phyloP scores from a whole-genome alignment of 2,888 invertebrate genomes.

The Epicampocera succincta region DNA sequence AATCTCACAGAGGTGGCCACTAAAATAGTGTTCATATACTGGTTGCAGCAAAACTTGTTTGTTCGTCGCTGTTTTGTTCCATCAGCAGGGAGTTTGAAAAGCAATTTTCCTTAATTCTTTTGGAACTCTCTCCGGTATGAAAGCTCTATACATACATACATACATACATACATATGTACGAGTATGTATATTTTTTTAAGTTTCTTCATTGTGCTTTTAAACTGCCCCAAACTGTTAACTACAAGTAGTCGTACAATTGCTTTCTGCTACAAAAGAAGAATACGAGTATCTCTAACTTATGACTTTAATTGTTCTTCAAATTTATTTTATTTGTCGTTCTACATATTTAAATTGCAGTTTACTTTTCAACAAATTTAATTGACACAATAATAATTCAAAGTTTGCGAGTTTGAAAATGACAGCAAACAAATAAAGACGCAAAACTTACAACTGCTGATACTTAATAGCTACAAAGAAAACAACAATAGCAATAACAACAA shows the following conservation, averaged over 20 bases:
- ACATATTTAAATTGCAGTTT: conserved; percentile 54
- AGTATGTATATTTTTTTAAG: too few relatives aligned
- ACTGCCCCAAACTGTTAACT: background rate
- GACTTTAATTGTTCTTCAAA: conserved; percentile 57
- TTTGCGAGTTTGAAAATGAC: conserved; percentile 49
- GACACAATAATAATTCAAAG: conserved; percentile 62
- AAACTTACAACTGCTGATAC: conserved; percentile 20
- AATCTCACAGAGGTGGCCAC: background rate
- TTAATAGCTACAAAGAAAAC: background rate
- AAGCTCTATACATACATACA: too few relatives aligned
- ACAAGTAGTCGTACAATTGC: background rate
- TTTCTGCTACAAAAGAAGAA: background rate
- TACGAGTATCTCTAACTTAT: conserved; percentile 35
- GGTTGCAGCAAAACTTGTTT: too few relatives aligned
- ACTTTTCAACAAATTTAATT: conserved; percentile 60
- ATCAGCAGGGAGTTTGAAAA: too few relatives aligned
- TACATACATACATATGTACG: background rate
- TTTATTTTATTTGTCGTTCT: conserved; percentile 56
- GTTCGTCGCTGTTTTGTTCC: too few relatives aligned
- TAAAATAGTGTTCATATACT: conserved; percentile 6
- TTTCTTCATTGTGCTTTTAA: background rate
- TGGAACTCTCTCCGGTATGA: too few relatives aligned
- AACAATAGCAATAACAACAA: background rate
- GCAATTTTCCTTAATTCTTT: too few relatives aligned
- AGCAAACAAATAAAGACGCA: conserved; percentile 53